phyloP scores from a whole-genome alignment of 1,140 invertebrate genomes.

The Octopus bimaculoides region DNA sequence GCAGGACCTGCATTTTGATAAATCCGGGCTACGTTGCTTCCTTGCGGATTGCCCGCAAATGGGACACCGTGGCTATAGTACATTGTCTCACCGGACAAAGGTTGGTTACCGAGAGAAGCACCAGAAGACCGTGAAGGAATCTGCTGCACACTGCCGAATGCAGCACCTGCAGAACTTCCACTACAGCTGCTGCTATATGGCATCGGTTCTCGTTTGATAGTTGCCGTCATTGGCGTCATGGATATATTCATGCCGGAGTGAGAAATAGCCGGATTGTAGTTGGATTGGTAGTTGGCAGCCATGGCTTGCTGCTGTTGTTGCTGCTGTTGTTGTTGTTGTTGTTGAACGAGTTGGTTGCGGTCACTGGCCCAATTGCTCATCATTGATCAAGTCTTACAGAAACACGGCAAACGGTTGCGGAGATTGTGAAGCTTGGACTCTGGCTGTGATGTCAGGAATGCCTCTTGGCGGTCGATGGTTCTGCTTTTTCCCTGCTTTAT shows the following conservation, averaged over 20 bases:
- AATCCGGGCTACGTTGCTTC: neutral
- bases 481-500: too few species aligned
- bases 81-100: neutral
- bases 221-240: neutral
- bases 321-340: constrained; percentile 1
- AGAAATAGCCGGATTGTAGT: neutral
- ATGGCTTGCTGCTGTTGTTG: neutral
- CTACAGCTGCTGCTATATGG: constrained; percentile 1
- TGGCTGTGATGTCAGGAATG: too few species aligned
- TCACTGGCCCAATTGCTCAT: neutral
- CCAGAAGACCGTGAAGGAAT: neutral
- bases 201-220: neutral
- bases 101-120: neutral
- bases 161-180: neutral
- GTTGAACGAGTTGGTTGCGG: neutral
- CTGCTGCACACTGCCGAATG: neutral
- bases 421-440: too few species aligned
- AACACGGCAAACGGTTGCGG: too few species aligned
- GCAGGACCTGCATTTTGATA: neutral
- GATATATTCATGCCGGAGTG: neutral
- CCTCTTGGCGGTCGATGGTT: too few species aligned
- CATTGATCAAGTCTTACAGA: neutral
- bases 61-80: neutral
- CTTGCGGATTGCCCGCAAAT: neutral
- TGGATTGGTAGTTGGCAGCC: neutral